phyloP scores from a whole-genome alignment of 2,113 vertebrate genomes.

The Pavo muticus region DNA sequence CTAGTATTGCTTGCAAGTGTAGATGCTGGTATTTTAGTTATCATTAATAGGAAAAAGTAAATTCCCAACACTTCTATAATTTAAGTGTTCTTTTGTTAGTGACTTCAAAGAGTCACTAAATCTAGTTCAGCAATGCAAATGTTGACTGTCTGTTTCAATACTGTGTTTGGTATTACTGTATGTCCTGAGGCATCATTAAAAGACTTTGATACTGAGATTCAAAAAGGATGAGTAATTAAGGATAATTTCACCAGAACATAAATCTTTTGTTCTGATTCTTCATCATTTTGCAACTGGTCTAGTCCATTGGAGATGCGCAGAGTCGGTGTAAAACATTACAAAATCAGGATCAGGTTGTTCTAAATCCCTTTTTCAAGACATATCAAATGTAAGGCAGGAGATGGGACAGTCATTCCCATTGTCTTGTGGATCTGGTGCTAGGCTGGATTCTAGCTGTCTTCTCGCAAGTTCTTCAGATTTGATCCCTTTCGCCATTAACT shows the following conservation, averaged over 20 bases:
- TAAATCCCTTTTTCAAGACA: not conserved
- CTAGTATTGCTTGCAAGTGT: not conserved
- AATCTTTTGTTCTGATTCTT: not conserved
- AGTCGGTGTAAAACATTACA: not conserved
- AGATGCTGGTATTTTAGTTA: not conserved
- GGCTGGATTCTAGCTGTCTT: not conserved
- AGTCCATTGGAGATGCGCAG: not conserved
- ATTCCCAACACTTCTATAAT: not conserved
- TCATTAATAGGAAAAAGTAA: not conserved
- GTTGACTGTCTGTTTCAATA: not conserved
- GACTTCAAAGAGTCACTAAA: not conserved
- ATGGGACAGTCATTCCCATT: not conserved
- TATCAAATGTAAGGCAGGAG: not conserved
- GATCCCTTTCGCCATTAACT: not conserved
- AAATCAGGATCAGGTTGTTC: constrained; percentile 10
- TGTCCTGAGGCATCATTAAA: not conserved
- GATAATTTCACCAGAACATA: not conserved
- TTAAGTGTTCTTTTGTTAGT: not conserved
- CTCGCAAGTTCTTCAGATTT: not conserved
- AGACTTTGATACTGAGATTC: not conserved
- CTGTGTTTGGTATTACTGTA: not conserved
- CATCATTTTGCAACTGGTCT: not conserved
- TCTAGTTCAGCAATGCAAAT: not conserved
- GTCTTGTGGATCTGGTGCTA: not conserved
- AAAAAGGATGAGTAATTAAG: not conserved